phyloP scores from a whole-genome alignment of 53 echinoderm and acorn worm genomes.

The Glandiceps talaboti region DNA sequence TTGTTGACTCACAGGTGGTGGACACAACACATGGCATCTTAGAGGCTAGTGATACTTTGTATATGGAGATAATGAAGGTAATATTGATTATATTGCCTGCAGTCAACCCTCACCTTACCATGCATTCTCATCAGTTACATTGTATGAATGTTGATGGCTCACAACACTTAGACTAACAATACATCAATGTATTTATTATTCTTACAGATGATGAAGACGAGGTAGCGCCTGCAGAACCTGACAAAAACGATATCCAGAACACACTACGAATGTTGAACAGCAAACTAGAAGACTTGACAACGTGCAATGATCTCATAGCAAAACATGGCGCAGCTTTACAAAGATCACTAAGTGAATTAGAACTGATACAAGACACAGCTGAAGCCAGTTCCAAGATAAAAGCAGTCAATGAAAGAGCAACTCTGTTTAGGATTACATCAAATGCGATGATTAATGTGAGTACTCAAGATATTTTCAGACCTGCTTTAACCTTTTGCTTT shows the following conservation, averaged over 20 bases:
- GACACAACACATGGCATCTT: too few relatives aligned
- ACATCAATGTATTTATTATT: too few relatives aligned
- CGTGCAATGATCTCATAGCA: constrained; percentile 95
- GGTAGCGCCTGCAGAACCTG: constrained; percentile 57
- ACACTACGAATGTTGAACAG: constrained; percentile 71
- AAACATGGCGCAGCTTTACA: constrained; percentile 86
- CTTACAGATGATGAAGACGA: constrained; percentile 57
- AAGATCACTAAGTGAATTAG: constrained; percentile 79
- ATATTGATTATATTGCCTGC: too few relatives aligned
- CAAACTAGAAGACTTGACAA: constrained; percentile 90
- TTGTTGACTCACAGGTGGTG: too few relatives aligned
- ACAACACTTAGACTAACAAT: too few relatives aligned
- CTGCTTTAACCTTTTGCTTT: too few relatives aligned
- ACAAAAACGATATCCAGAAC: constrained; percentile 65
- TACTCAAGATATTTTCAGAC: too few relatives aligned
- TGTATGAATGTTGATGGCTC: too few relatives aligned
- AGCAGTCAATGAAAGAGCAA: constrained; percentile 89
- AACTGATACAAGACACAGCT: constrained; percentile 50
- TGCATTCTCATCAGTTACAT: too few relatives aligned
- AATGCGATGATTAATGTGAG: constrained; percentile 99
- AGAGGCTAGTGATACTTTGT: too few relatives aligned
- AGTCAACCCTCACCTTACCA: too few relatives aligned
- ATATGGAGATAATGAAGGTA: too few relatives aligned
- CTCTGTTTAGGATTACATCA: constrained; percentile 89
- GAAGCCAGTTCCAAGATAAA: constrained; percentile 60